Evolutionary conservation across 30 jellyfish, hydroid and myxozoan species (phyloP).

Genomic region (Haliclystus octoradiatus): DNA sequence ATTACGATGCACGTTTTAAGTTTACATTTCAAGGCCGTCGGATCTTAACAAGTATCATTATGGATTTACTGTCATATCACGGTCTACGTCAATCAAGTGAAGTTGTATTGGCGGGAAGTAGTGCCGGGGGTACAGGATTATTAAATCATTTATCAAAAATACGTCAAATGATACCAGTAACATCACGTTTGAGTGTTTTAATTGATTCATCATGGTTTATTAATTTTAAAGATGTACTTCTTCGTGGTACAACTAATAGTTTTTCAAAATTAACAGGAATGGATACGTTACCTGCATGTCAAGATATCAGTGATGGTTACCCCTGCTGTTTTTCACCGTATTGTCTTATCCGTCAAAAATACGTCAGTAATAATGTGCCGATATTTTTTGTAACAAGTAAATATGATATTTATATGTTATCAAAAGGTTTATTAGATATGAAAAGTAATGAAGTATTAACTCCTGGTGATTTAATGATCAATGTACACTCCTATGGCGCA

Average conservation of each 20-base stretch:
- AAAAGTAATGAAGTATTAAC: constrained; percentile 1
- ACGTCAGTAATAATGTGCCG: constrained; percentile 26
- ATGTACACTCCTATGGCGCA: constrained; percentile 58
- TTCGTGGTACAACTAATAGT: not conserved
- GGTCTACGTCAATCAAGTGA: constrained; percentile 44
- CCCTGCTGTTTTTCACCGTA: constrained; percentile 78
- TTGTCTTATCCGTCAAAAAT: constrained; percentile 40
- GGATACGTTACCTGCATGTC: constrained; percentile 26
- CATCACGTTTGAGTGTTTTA: constrained; percentile 13
- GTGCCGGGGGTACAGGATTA: constrained; percentile 95
- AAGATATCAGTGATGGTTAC: constrained; percentile 29
- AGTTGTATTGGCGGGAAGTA: constrained; percentile 61
- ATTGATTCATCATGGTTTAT: constrained; percentile 85
- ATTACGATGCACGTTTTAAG: too few species aligned
- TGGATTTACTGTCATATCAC: constrained; percentile 14
- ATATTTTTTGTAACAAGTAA: constrained; percentile 41
- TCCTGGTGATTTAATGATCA: constrained; percentile 34
- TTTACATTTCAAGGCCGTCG: constrained; percentile 40
- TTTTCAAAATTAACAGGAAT: constrained; percentile 13
- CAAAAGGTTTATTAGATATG: constrained; percentile 19
- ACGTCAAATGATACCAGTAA: constrained; percentile 1
- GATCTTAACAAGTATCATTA: constrained; percentile 38
- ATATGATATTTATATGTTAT: constrained; percentile 44
- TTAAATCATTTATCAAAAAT: constrained; percentile 34
- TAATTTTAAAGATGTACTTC: constrained; percentile 14